Base-by-base conservation (phyloP, 2,888 invertebrate genomes). In the Kuschelorhynchus macadamiae region DNA sequence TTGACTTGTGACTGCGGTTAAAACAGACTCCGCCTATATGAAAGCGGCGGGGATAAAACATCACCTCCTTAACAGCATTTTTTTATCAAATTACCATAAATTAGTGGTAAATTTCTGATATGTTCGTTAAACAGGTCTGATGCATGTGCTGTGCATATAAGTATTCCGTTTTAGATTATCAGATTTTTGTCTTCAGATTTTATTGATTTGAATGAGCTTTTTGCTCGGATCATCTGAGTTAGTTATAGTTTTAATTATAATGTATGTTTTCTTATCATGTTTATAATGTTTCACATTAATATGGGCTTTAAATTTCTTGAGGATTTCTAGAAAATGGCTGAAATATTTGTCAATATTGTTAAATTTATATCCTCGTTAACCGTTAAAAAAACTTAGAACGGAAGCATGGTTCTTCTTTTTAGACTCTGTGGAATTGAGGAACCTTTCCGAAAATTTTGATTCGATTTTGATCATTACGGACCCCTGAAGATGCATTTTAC, bases 11-110 rank as follows among this genome's bases (percentile, higher is more conserved):
- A 76, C 76, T 76, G 78, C 74, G 72, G 76, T 76, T 75, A 72
- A 72, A 72, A 67, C 56, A 68, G 69, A 64, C 70, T 71, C 63
- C 76, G 78, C 76, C 76, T 77, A 77, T 80, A 79, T 77, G 66
- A 62, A 53, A 60, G 56, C 65, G 69, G 72, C 71, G 72, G 74
- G 77, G 79, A 75, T 71, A 67, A 61, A 65, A 73, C 67, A 72
- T 76, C 74, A 68, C 77, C 79, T 77, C 77, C 77, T 75, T 76
- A 78, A 80, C 78, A 76, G 71, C 79, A 78, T 79, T 78, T 75
- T 77, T 79, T 79, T 77, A 81, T 81, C 78, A 78, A 76, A 80
- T 80, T 80, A 80, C 77, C 81, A 82, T 82, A 81, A 81, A 81
- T 81, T 81, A 77, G 77, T 78, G 78, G 79, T 77, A 70, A 78